Percentiles rank a stretch among this genome's conserved stretches.
Evolutionary conservation across 2,113 vertebrate species (phyloP).

Genomic region (Leuciscus idus): DNA sequence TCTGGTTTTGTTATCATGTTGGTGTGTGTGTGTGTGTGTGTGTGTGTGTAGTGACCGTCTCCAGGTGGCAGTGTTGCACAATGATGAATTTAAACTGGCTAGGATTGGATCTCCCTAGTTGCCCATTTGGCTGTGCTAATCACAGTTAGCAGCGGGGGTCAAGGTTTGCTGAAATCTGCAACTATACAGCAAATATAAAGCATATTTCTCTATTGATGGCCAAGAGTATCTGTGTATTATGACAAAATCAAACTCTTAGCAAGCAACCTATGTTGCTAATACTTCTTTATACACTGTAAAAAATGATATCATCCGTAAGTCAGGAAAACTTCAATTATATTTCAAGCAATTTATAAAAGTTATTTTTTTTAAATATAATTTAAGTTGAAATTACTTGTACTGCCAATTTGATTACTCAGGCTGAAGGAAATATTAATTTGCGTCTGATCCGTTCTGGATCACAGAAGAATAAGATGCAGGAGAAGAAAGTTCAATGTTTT

Average conservation of each 20-base stretch:
- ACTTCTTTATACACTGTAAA: neutral
- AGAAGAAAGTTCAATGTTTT: no score
- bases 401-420: no score
- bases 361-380: no score
- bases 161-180: neutral
- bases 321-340: no score
- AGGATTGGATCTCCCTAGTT: neutral
- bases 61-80: constrained; percentile 56
- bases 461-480: no score
- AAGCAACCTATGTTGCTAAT: neutral
- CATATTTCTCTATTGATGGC: neutral
- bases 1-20: neutral
- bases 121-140: neutral
- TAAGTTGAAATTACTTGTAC: no score
- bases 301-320: no score
- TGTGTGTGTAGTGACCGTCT: neutral
- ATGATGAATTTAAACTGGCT: neutral
- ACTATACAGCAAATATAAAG: neutral
- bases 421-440: no score
- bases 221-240: neutral
- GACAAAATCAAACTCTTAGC: neutral
- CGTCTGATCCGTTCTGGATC: no score
- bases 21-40: no score
- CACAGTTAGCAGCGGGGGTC: neutral
- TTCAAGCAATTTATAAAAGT: no score